Evolutionary conservation across 2,888 invertebrate species (phyloP).

Genomic region (Calliphora vomitoria): DNA sequence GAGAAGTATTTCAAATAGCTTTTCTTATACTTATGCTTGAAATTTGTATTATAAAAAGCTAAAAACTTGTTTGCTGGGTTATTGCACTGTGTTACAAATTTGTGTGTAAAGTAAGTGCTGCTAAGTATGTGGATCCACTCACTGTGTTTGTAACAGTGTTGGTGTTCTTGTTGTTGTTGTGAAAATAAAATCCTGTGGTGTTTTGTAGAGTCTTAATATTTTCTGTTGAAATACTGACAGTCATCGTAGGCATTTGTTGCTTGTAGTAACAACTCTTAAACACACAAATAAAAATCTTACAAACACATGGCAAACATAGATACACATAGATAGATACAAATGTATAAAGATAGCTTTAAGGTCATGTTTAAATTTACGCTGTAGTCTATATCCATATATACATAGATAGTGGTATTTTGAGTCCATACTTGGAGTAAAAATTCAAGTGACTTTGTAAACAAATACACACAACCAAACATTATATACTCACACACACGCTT

Average conservation of each 20-base stretch:
- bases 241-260: slow-evolving; percentile 54
- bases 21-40: too few species aligned
- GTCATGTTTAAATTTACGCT: slow-evolving; percentile 35
- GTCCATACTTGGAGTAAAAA: slow-evolving; percentile 5
- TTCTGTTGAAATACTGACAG: slow-evolving; percentile 55
- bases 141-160: slow-evolving; percentile 18
- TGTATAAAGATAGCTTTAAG: background rate
- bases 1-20: too few species aligned
- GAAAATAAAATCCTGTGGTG: slow-evolving; percentile 53
- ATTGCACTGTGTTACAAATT: background rate
- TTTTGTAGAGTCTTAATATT: slow-evolving; percentile 51
- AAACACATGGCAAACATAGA: background rate
- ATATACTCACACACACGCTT: background rate
- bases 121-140: background rate
- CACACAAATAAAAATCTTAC: slow-evolving; percentile 1
- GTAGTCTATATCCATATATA: background rate
- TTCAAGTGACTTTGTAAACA: slow-evolving; percentile 24
- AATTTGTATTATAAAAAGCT: background rate
- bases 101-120: slow-evolving; percentile 28
- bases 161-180: slow-evolving; percentile 14
- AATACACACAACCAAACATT: background rate
- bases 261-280: slow-evolving; percentile 26
- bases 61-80: slow-evolving; percentile 28
- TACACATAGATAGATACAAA: background rate
- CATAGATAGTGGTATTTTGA: background rate